Percentiles rank a stretch among this genome's conserved stretches.
Evolutionary conservation across 2,888 invertebrate genomes (phyloP).

Genomic region (Sepiola atlantica): DNA sequence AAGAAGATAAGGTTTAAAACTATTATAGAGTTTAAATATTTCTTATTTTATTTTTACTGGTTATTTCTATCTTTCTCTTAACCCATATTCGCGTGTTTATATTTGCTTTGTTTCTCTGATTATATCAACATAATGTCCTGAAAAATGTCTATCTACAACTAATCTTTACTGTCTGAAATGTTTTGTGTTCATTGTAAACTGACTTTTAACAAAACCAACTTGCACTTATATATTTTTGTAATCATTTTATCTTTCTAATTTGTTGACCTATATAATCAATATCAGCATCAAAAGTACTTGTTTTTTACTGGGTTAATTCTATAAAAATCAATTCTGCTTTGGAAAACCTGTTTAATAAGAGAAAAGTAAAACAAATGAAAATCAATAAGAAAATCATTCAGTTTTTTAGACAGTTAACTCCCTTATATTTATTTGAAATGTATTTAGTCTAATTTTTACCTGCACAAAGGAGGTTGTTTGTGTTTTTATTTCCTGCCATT

Average conservation of each 20-base stretch:
- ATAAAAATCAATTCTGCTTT: background rate
- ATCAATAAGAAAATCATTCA: too few relatives aligned
- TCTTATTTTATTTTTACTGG: background rate
- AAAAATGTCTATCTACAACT: background rate
- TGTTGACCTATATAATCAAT: background rate
- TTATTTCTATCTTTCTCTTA: background rate
- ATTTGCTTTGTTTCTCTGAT: background rate
- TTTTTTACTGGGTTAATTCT: background rate
- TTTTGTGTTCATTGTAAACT: background rate
- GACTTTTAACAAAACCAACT: background rate
- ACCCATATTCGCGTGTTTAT: background rate
- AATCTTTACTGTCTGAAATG: background rate
- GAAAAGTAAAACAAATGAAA: background rate
- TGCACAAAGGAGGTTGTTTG: too few relatives aligned
- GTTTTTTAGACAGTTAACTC: too few relatives aligned
- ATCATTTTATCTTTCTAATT: background rate
- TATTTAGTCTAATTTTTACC: too few relatives aligned
- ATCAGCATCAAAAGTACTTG: background rate
- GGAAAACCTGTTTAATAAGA: background rate
- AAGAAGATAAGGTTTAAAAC: background rate
- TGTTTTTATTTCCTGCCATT: too few relatives aligned
- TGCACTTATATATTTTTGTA: background rate
- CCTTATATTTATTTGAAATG: too few relatives aligned
- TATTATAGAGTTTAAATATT: background rate
- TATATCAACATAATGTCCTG: background rate